Conservation (phyloP, 2,113 vertebrate genomes). For the Alces alces region DNA sequence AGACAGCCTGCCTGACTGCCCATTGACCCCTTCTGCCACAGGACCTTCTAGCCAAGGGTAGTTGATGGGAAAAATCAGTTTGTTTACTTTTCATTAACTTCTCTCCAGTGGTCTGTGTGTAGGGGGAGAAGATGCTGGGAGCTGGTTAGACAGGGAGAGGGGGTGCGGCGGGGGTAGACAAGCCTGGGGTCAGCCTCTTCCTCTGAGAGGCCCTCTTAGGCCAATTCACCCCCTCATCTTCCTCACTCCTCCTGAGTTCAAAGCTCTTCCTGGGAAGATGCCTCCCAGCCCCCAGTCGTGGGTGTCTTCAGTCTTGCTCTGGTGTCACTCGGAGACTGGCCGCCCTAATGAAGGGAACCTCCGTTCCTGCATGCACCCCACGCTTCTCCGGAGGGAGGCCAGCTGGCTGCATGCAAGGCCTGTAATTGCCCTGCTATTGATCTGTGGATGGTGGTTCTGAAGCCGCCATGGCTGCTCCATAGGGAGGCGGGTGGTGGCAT, state of each 20-base stretch:
- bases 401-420: background rate
- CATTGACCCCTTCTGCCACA: background rate
- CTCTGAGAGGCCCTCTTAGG: background rate
- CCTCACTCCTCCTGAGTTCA: background rate
- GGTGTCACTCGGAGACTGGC: background rate
- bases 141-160: background rate
- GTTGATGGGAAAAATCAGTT: conserved; percentile 17
- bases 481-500: background rate
- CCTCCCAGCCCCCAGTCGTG: background rate
- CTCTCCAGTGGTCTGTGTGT: background rate
- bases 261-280: background rate
- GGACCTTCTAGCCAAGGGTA: background rate
- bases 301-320: background rate
- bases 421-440: conserved; percentile 65
- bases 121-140: background rate
- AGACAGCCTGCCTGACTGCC: background rate
- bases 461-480: background rate
- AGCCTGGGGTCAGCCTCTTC: background rate
- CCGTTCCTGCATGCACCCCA: background rate
- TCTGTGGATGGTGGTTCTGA: conserved; percentile 41
- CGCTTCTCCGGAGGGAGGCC: background rate
- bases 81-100: conserved; percentile 51
- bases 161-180: rapidly evolving
- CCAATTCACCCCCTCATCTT: background rate
- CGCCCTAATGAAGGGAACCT: background rate